Evolutionary conservation across 1,140 invertebrate genomes (phyloP).

Genomic region (Conopomorpha cramerella): DNA sequence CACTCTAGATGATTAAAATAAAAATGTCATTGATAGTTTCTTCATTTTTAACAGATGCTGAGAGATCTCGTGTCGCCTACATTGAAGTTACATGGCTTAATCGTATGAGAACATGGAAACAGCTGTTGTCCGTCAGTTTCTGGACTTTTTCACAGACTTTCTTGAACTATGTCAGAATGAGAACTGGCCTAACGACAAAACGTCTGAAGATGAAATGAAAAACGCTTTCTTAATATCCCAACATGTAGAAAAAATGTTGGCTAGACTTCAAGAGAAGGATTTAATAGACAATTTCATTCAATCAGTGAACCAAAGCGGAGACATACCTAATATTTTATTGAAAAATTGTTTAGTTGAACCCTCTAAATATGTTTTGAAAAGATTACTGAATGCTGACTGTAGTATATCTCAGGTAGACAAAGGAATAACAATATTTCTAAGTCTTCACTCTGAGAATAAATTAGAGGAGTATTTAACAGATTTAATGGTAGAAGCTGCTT

Average conservation of each 20-base stretch:
- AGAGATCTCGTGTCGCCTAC: constrained; percentile 11
- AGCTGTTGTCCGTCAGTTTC: constrained; percentile 27
- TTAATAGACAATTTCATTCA: constrained; percentile 23
- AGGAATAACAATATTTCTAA: constrained; percentile 23
- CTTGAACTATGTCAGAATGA: constrained; percentile 42
- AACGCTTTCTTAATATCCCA: constrained; percentile 49
- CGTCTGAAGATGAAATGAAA: constrained; percentile 37
- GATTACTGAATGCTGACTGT: constrained; percentile 29
- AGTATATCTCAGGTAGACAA: constrained; percentile 20
- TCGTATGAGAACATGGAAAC: constrained; percentile 14
- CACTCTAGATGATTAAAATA: background rate
- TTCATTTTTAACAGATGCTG: constrained; percentile 40
- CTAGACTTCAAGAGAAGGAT: constrained; percentile 28
- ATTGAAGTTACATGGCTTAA: constrained; percentile 26
- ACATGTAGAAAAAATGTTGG: constrained; percentile 52
- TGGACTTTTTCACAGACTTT: constrained; percentile 52
- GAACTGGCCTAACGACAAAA: constrained; percentile 43
- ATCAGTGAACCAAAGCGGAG: constrained; percentile 13
- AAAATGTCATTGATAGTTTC: constrained; percentile 6
- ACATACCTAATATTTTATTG: constrained; percentile 14
- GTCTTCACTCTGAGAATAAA: constrained; percentile 31
- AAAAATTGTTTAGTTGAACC: constrained; percentile 30
- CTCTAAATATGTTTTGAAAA: constrained; percentile 35
- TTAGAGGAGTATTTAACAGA: constrained; percentile 41
- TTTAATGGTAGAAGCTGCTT: constrained; percentile 45